These are phyloP conservation scores for Plecturocebus donacophilus DNA, from an alignment of 2,113 vertebrate species.

Conservation along the genomic window DNA sequence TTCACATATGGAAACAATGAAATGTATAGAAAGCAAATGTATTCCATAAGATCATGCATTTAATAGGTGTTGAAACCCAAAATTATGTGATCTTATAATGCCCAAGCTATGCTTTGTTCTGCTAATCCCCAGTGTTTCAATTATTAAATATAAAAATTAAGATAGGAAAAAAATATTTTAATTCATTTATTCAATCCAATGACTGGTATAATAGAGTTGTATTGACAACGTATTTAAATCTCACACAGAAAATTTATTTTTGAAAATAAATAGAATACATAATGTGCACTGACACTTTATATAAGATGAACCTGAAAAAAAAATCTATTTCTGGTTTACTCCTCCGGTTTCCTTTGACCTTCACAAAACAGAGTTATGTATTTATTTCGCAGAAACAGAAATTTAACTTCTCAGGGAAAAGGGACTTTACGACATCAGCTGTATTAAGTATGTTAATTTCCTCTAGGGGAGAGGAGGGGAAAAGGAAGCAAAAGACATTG, in stretches of 20 bases:
- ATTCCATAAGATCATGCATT: background rate
- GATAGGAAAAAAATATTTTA: background rate
- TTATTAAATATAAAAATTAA: slow-evolving; percentile 7
- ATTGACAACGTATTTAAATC: background rate
- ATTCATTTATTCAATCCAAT: background rate
- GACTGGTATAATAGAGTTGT: background rate
- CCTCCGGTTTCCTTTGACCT: slow-evolving; percentile 52
- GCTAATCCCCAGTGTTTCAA: background rate
- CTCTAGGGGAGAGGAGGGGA: background rate
- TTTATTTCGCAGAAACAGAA: slow-evolving; percentile 48
- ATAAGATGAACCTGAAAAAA: background rate
- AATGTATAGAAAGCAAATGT: background rate
- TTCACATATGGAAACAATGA: slow-evolving; percentile 11
- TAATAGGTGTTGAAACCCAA: background rate
- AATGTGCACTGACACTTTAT: background rate
- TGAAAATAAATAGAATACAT: background rate
- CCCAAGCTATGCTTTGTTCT: background rate
- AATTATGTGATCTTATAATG: background rate
- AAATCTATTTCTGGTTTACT: background rate
- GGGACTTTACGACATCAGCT: slow-evolving; percentile 43
- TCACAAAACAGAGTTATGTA: background rate
- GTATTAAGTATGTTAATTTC: slow-evolving; percentile 40
- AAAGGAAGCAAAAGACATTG: slow-evolving; percentile 56
- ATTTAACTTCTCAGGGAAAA: slow-evolving; percentile 48
- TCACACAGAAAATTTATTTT: background rate